Base-by-base conservation (phyloP, 2,888 invertebrate genomes). In the Tryphoninae sp. region DNA sequence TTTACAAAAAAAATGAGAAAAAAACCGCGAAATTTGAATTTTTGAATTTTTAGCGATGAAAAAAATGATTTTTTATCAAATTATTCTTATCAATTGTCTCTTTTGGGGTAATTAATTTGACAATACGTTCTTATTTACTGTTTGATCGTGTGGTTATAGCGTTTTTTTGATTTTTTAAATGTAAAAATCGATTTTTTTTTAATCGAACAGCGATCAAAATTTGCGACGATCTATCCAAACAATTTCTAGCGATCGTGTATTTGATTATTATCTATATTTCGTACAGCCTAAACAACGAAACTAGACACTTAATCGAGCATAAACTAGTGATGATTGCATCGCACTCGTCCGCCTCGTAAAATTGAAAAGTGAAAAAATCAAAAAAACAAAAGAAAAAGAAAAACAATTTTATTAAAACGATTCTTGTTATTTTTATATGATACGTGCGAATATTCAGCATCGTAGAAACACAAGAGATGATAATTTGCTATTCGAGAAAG, bases 261-360 rank as follows among this genome's bases (percentile, higher is more conserved):
- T 51, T 16, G 4, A 16, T 55, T 51, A 40, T 65, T 1, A 51
- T 51, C 58, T 45, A 19, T 40, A 59, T 22, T 16, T 55, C 26
- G 19, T 49, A 67, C 51, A 11, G 64, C 59, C 49, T 65, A 22
- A 55, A 72, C 49, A 61, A 65, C 59, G 61, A 59, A 19, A 69
- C 42, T 49, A 64, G 45, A 82, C 67, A 82, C 67, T 76, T 53
- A 76, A 65, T 45, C 42, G 75, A 80, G 59, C 59, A 65, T 51
- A 22, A 72, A 77, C 55, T 53, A 62, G 22, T 49, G 72, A 73
- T 33, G 33, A 42, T 71, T 67, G 62, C 53, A 55, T 61, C 45
- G 67, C 40, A 23, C 55, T 45, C 45, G 19, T 45, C 23, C n/a
- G 55, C 9, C 8, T 62, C 40, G 42, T 51, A n/a, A 68, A 45